Evolutionary conservation across 2,888 invertebrate genomes (phyloP).

Genomic region (Cylloceria caligata): DNA sequence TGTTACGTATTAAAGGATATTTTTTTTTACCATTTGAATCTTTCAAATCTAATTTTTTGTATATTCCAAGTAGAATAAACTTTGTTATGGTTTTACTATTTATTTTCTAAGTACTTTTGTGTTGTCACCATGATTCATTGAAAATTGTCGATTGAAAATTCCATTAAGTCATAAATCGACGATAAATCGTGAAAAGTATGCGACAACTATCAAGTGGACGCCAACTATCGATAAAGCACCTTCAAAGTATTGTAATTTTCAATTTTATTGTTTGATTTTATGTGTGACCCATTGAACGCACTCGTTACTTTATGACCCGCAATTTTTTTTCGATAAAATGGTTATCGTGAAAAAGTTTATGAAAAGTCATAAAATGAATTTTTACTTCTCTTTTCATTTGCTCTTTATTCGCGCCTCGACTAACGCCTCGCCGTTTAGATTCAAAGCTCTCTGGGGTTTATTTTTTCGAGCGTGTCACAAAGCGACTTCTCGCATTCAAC

Average conservation of each 20-base stretch:
- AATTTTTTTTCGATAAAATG: slow-evolving; percentile 37
- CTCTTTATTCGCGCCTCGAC: neutral
- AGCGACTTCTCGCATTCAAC: slow-evolving; percentile 12
- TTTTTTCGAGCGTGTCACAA: slow-evolving; percentile 23
- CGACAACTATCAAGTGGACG: neutral
- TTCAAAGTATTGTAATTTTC: slow-evolving; percentile 8
- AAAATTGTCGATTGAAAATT: too few species aligned
- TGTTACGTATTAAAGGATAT: neutral
- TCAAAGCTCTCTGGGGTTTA: slow-evolving; percentile 1
- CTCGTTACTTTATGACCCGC: neutral
- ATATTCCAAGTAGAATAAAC: too few species aligned
- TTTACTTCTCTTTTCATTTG: slow-evolving; percentile 3
- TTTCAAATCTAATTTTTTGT: too few species aligned
- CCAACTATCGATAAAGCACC: neutral
- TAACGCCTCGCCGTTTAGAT: neutral
- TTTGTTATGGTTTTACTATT: too few species aligned
- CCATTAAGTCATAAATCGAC: neutral
- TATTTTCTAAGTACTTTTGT: too few species aligned
- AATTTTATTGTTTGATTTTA: slow-evolving; percentile 14
- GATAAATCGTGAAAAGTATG: neutral
- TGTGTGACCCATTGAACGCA: neutral
- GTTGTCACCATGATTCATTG: too few species aligned
- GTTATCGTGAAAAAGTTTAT: slow-evolving; percentile 23
- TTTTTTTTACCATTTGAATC: too few species aligned
- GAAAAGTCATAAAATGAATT: slow-evolving; percentile 23